Evolutionary conservation across 2,888 invertebrate species (phyloP).

Genomic region (Ephialtes manifestator): DNA sequence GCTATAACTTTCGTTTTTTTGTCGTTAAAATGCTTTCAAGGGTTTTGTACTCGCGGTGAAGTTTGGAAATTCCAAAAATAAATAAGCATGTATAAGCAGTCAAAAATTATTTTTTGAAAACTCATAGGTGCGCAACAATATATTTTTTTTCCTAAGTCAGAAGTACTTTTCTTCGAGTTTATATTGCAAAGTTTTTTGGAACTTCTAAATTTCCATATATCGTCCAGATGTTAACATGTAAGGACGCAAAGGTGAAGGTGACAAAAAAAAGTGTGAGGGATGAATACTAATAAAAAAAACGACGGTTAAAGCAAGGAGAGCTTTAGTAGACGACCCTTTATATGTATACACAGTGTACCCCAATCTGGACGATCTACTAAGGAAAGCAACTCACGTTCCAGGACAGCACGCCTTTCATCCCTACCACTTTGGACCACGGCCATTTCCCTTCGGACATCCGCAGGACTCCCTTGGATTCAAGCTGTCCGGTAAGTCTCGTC

Average conservation of each 20-base stretch:
- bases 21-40: not conserved
- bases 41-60: not conserved
- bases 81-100: not conserved
- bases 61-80: not conserved
- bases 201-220: conserved; percentile 30
- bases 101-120: not conserved
- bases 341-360: conserved; percentile 70
- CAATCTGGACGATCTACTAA: conserved; percentile 72
- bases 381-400: conserved; percentile 78
- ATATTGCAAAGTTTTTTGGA: not conserved
- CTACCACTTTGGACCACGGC: conserved; percentile 94
- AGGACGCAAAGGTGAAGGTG: conserved; percentile 32
- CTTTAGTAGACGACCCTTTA: conserved; percentile 69
- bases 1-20: not conserved
- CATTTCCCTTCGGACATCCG: conserved; percentile 89
- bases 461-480: conserved; percentile 95
- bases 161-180: not conserved
- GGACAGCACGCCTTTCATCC: conserved; percentile 96
- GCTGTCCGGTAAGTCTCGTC: conserved; percentile 91
- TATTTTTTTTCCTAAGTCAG: not conserved
- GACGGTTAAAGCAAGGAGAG: conserved; percentile 59
- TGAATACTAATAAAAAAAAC: conserved; percentile 56
- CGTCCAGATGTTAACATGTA: conserved; percentile 34
- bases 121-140: not conserved
- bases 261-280: not conserved